phyloP scores from a whole-genome alignment of 2,113 vertebrate genomes.

The Pelmatolapia mariae region DNA sequence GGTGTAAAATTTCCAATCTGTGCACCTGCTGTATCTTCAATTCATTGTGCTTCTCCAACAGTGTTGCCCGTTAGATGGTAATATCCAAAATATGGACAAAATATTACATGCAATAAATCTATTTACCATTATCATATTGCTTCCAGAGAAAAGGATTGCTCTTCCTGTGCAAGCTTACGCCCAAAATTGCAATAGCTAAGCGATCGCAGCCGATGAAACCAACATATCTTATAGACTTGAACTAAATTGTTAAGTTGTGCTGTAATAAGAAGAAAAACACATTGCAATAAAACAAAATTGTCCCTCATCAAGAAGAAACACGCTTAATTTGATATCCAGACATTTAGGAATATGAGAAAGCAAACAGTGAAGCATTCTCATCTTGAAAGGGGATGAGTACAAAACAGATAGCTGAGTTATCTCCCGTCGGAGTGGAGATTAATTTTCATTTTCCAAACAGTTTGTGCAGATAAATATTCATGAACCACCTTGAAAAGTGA shows the following conservation, averaged over 20 bases:
- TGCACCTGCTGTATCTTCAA: slow-evolving; percentile 62
- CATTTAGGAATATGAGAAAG: slow-evolving; percentile 36
- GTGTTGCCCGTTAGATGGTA: slow-evolving; percentile 43
- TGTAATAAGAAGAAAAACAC: slow-evolving; percentile 14
- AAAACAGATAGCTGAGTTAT: slow-evolving; percentile 55
- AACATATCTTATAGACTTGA: not conserved
- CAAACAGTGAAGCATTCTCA: slow-evolving; percentile 10
- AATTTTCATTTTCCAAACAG: slow-evolving; percentile 68
- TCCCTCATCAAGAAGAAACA: slow-evolving; percentile 25
- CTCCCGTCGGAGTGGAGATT: slow-evolving; percentile 56
- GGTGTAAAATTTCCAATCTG: slow-evolving; percentile 74
- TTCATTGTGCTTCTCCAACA: slow-evolving; percentile 47
- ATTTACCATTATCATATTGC: slow-evolving; percentile 37
- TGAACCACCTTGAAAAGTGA: slow-evolving; percentile 62
- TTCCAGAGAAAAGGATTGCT: not conserved
- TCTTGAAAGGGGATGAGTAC: not conserved
- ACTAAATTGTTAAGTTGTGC: not conserved
- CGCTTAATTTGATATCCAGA: slow-evolving; percentile 38
- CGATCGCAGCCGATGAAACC: not conserved
- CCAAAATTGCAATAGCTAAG: not conserved
- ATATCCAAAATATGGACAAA: slow-evolving; percentile 55
- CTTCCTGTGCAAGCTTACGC: not conserved
- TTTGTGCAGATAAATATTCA: slow-evolving; percentile 74
- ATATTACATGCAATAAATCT: slow-evolving; percentile 50
- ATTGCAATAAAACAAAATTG: slow-evolving; percentile 26